phyloP scores from a whole-genome alignment of 2,113 vertebrate genomes.

The Ammodytes dubius region DNA sequence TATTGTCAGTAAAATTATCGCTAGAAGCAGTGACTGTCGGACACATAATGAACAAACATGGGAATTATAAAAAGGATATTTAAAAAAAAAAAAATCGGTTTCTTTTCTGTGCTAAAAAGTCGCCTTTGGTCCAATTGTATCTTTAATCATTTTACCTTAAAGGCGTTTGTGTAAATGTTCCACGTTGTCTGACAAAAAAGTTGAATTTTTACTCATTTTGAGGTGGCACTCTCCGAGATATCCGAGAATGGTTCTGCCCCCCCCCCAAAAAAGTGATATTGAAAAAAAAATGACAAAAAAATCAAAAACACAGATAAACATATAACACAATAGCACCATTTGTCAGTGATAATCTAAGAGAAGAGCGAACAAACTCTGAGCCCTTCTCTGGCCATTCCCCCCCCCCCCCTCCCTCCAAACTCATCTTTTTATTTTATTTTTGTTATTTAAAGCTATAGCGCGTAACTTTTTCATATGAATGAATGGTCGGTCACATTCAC shows the following conservation, averaged over 20 bases:
- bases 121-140: neutral
- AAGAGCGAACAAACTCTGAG: conserved; percentile 36
- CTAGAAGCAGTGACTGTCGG: too few relatives aligned
- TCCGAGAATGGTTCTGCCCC: conserved; percentile 76
- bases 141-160: neutral
- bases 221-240: conserved; percentile 86
- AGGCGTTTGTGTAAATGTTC: neutral
- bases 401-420: conserved; percentile 27
- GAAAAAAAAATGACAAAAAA: conserved; percentile 41
- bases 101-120: neutral
- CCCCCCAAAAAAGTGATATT: conserved; percentile 31
- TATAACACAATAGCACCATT: conserved; percentile 88
- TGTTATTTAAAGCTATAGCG: neutral
- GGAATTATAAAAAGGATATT: neutral
- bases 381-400: conserved; percentile 40
- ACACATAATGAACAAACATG: neutral
- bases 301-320: conserved; percentile 59
- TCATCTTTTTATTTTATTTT: conserved; percentile 17
- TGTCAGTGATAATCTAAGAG: conserved; percentile 77
- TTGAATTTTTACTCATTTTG: neutral
- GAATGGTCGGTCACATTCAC: too few relatives aligned
- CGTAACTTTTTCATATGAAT: too few relatives aligned
- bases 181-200: neutral
- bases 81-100: neutral
- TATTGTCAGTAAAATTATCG: neutral